Evolutionary conservation across 2,888 invertebrate species (phyloP).

Genomic region (Sabellastarte sp.): DNA sequence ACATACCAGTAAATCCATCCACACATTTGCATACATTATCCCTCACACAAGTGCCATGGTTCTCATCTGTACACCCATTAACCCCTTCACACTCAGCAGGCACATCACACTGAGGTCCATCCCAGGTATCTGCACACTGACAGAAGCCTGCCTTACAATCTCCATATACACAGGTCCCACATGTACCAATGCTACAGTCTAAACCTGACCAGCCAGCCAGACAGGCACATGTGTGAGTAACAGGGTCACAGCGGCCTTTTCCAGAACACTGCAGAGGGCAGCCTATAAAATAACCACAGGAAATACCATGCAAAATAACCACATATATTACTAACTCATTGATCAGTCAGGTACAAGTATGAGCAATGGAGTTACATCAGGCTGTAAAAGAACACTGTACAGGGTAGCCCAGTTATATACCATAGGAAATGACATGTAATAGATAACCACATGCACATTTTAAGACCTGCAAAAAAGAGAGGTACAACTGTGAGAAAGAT

Average conservation of each 20-base stretch:
- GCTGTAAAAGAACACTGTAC: too few species aligned
- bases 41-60: conserved; percentile 2
- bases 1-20: conserved; percentile 7
- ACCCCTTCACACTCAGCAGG: conserved; percentile 2
- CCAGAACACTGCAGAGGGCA: conserved; percentile 8
- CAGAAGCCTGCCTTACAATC: conserved; percentile 5
- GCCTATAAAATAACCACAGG: too few species aligned
- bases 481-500: too few species aligned
- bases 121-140: conserved; percentile 7
- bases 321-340: too few species aligned
- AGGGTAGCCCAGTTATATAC: too few species aligned
- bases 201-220: conserved; percentile 5
- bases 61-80: conserved; percentile 1
- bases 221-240: conserved; percentile 2
- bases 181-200: conserved; percentile 9
- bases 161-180: conserved; percentile 2
- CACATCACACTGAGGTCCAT: not conserved
- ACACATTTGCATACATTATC: conserved; percentile 5
- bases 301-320: too few species aligned
- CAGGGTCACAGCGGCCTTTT: conserved; percentile 7
- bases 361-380: too few species aligned
- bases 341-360: too few species aligned
- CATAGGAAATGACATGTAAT: too few species aligned
- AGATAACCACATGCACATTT: too few species aligned
- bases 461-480: too few species aligned